Evolutionary conservation across 2,797 vertebrate species (phyloP), one percentile per base, ranked within the genome.

Genomic region (Sphenopsis melanotis): DNA sequence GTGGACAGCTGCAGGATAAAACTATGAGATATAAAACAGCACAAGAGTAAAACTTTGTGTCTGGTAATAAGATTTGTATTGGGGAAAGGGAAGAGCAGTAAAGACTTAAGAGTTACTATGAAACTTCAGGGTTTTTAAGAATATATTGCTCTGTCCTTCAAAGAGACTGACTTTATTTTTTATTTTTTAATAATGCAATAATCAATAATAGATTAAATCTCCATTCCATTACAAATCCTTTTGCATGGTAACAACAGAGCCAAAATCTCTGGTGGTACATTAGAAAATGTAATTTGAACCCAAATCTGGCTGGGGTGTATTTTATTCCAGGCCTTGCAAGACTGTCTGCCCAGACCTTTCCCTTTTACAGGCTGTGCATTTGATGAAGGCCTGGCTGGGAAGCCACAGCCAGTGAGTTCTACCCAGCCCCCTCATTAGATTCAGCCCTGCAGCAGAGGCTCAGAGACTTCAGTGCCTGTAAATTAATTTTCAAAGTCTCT

Each of bases 191-290:
- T 89, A 94, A 83, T 66, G 72, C 83, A 88, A 79, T 86, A 93
- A 84, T 94, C 92, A 90, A 93, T 92, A 92, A 79, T 57, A 76
- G 50, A 87, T 93, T 86, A 71, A 56, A 82, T 77, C 37, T 76
- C 57, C 52, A 46, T 91, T 93, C 93, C 61, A 37, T 95, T 93
- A 83, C 78, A 94, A 90, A 95, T 94, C 91, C 79, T 91, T 95
- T 64, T 87, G 61, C 75, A 29, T 71, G 5, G 53, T 89, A 76
- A 70, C 83, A 77, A 61, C 50, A 42, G 76, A 60, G 63, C 22
- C 80, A 84, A 79, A 95, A 70, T 60, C 72, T 34, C 72, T 53
- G 30, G 79, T 92, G 76, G 39, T 80, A 41, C 82, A 65, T 89
- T 90, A 82, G 78, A 66, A 83, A 74, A 78, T 0, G 22, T 57